Evolutionary conservation across 2,888 invertebrate species (phyloP).

Genomic region (Tromatobia lineatoria): DNA sequence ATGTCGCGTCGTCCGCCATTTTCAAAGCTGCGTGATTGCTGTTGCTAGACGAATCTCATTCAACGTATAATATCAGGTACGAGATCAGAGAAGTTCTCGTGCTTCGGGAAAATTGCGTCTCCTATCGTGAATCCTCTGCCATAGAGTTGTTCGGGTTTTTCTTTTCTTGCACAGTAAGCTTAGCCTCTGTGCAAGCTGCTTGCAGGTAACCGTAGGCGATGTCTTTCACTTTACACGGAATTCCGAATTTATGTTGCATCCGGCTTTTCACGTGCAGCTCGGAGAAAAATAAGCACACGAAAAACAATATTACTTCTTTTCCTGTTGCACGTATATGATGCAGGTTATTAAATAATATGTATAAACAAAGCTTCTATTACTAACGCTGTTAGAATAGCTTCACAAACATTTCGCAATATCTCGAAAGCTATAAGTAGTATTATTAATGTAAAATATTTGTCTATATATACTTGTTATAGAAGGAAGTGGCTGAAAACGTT

Average conservation of each 20-base stretch:
- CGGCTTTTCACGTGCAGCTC: not conserved
- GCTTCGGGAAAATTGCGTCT: slow-evolving; percentile 38
- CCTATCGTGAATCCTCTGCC: not conserved
- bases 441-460: too few species aligned
- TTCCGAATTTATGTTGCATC: slow-evolving; percentile 49
- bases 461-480: too few species aligned
- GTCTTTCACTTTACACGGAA: slow-evolving; percentile 20
- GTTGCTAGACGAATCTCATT: not conserved
- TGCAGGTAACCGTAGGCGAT: slow-evolving; percentile 4
- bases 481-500: too few species aligned
- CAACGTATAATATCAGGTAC: slow-evolving; percentile 13
- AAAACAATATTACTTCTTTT: not conserved
- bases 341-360: not conserved
- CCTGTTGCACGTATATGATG: not conserved
- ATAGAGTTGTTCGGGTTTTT: not conserved
- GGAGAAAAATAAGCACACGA: not conserved
- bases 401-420: too few species aligned
- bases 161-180: not conserved
- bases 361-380: not conserved
- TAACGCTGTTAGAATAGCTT: too few species aligned
- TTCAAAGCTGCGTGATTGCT: not conserved
- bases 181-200: not conserved
- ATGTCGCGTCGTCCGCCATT: not conserved
- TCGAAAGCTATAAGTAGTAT: too few species aligned
- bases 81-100: slow-evolving; percentile 27